phyloP scores from a whole-genome alignment of 2,888 invertebrate species.

The Pemphredon lugubris region DNA sequence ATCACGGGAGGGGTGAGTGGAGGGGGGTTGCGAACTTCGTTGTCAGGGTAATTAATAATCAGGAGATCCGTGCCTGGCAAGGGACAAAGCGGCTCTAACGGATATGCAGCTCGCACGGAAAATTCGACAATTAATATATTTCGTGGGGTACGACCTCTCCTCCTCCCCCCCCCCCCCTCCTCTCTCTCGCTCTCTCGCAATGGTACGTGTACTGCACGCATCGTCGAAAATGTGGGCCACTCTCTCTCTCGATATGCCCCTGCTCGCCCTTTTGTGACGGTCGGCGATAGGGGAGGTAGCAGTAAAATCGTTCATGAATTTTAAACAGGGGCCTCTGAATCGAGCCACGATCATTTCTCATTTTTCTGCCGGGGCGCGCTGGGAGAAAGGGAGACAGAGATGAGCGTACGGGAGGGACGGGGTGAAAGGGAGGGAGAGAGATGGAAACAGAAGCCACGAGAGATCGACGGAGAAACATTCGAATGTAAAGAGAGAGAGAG shows the following conservation, averaged over 20 bases:
- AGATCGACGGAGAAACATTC: too few species aligned
- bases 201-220: constrained; percentile 3
- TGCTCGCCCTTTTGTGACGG: constrained; percentile 68
- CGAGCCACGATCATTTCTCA: constrained; percentile 80
- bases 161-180: not conserved
- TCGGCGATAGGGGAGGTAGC: constrained; percentile 63
- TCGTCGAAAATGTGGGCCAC: constrained; percentile 58
- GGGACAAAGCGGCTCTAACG: constrained; percentile 67
- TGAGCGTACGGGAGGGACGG: constrained; percentile 1
- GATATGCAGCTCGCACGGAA: constrained; percentile 72
- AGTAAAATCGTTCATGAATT: constrained; percentile 81
- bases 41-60: constrained; percentile 67
- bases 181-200: not conserved
- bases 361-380: constrained; percentile 71
- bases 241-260: constrained; percentile 53
- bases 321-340: constrained; percentile 78
- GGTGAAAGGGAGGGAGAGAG: constrained; percentile 25
- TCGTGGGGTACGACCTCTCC: constrained; percentile 49
- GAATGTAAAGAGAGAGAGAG: not conserved
- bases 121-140: constrained; percentile 78
- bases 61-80: constrained; percentile 59
- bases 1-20: constrained; percentile 17
- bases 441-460: constrained; percentile 2
- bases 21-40: constrained; percentile 43
- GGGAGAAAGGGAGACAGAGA: constrained; percentile 46